Evolutionary conservation across 2,797 vertebrate species (phyloP), one percentile per base, ranked within the genome.

Genomic region (Xerus rutilus): DNA sequence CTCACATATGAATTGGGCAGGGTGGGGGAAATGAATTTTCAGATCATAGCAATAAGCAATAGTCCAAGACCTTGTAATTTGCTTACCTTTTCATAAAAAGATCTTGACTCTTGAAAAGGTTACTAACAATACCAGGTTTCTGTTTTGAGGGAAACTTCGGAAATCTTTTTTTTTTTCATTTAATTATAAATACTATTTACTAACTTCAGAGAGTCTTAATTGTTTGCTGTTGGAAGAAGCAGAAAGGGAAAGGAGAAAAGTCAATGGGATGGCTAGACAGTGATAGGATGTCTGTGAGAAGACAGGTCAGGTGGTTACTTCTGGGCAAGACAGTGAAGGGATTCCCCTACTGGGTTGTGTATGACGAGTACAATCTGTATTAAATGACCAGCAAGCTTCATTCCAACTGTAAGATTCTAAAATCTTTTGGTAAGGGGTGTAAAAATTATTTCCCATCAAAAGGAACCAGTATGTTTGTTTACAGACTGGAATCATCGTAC

Each of bases 71-170:
- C 9, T 52, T 39, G 3, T 67, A 49, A 25, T 35, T 64, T 57
- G 85, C 70, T 69, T 39, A 62, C 20, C 69, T 83, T 64, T 20
- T 17, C 52, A 54, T 43, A 62, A 52, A 78, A 52, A 72, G 25
- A 54, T 39, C 69, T n/a, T 54, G 67, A 59, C 54, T 76, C 59
- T 84, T 90, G 54, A 73, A 81, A 64, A 69, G 21, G 14, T 30
- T 35, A 25, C 45, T 70, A 93, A 87, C 23, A 93, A 90, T 70
- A 85, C 43, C 81, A 91, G 73, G 76, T 76, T 86, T 67, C 7
- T 49, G 69, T 91, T 91, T 25, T 59, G 73, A 93, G 54, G 64
- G 84, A 83, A 88, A 35, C 20, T 85, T 65, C 9, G 85, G 47
- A 7, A 13, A 78, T 91, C 73, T 87, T 18, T 25, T 25, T 10